Evolutionary conservation across 2,888 invertebrate genomes (phyloP).

Genomic region (Cryptus armator): DNA sequence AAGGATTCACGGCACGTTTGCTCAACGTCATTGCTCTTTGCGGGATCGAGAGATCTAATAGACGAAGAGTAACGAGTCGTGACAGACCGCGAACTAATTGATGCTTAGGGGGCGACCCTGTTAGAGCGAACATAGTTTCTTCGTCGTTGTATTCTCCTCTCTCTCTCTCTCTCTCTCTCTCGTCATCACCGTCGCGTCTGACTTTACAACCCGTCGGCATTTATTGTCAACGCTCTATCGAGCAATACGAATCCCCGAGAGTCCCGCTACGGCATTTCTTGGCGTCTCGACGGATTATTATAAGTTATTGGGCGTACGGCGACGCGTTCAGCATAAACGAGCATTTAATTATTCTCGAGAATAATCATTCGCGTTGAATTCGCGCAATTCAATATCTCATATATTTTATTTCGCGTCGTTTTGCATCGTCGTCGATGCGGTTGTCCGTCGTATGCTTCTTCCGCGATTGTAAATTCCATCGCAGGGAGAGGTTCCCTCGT

Average conservation of each 20-base stretch:
- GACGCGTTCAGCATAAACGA: conserved; percentile 3
- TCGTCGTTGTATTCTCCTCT: conserved; percentile 14
- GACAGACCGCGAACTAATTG: conserved; percentile 63
- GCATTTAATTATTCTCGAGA: conserved; percentile 29
- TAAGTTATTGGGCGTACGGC: conserved; percentile 23
- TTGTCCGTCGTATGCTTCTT: conserved; percentile 25
- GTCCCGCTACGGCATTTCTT: background rate
- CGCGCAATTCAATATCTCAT: conserved; percentile 3
- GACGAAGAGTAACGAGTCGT: conserved; percentile 59
- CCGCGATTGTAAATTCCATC: conserved; percentile 46
- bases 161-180: background rate
- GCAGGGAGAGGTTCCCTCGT: conserved; percentile 9
- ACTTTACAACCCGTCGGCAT: conserved; percentile 42
- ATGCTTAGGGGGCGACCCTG: conserved; percentile 40
- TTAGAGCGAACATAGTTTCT: conserved; percentile 8
- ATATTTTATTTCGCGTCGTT: conserved; percentile 5
- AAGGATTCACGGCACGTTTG: conserved; percentile 30
- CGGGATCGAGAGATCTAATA: conserved; percentile 46
- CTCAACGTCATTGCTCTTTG: conserved; percentile 6
- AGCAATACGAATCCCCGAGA: conserved; percentile 2
- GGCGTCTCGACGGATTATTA: conserved; percentile 1
- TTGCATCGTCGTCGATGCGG: conserved; percentile 27
- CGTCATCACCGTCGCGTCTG: conserved; percentile 2
- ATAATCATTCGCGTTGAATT: conserved; percentile 17
- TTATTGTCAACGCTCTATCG: conserved; percentile 58